Percentiles rank a stretch among this genome's conserved stretches.
phyloP scores from a whole-genome alignment of 2,888 invertebrate species.

The Blera fallax region DNA sequence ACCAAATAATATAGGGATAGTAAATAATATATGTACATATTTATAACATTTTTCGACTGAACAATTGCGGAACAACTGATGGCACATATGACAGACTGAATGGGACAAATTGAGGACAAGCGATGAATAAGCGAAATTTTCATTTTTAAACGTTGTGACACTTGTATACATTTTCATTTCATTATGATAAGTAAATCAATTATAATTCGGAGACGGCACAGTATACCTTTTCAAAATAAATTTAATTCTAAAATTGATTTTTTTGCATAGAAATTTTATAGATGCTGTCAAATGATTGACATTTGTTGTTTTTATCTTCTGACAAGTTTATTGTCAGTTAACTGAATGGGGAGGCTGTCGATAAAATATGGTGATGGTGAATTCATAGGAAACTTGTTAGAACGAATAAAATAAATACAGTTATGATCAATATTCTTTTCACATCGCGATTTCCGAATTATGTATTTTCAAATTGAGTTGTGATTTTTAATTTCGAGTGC shows the following conservation, averaged over 20 bases:
- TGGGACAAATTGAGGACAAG: conserved; percentile 40
- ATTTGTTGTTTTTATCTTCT: conserved; percentile 62
- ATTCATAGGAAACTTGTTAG: background rate
- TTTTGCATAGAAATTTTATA: conserved; percentile 56
- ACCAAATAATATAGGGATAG: background rate
- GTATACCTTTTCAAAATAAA: conserved; percentile 50
- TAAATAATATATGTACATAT: background rate
- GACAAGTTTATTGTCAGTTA: background rate
- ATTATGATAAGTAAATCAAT: background rate
- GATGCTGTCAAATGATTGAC: conserved; percentile 48
- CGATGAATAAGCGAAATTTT: conserved; percentile 9
- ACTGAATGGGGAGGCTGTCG: background rate
- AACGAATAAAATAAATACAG: background rate
- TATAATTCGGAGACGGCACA: background rate
- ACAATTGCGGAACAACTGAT: background rate
- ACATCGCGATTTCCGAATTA: too few relatives aligned
- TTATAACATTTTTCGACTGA: background rate
- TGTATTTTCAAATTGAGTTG: too few relatives aligned
- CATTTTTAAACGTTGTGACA: background rate
- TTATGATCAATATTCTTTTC: too few relatives aligned
- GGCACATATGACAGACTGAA: conserved; percentile 19
- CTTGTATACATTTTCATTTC: background rate
- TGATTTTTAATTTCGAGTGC: too few relatives aligned
- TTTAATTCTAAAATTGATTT: conserved; percentile 66
- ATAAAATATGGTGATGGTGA: background rate